Percentiles rank a stretch among this genome's conserved stretches.
Conservation (phyloP, 1,140 invertebrate species). For the Goniozus legneri region DNA sequence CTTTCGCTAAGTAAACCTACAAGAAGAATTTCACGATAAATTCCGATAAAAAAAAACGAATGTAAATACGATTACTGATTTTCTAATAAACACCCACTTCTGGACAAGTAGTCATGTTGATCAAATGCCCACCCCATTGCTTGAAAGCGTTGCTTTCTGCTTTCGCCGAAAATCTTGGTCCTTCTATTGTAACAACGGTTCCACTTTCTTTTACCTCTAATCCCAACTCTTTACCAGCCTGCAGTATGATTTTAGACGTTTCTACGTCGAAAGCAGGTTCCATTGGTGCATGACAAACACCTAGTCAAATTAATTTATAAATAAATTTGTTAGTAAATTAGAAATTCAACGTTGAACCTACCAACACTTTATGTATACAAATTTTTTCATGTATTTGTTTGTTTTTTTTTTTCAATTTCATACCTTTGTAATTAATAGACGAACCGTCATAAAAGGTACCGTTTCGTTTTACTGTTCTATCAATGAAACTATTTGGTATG, state of each 20-base stretch:
- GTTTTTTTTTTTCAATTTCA: too few species aligned
- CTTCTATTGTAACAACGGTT: slow-evolving; percentile 90
- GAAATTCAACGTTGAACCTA: not conserved
- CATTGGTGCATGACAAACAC: slow-evolving; percentile 91
- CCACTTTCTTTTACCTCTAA: slow-evolving; percentile 65
- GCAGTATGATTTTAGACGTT: slow-evolving; percentile 66
- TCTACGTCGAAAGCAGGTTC: slow-evolving; percentile 78
- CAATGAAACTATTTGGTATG: slow-evolving; percentile 91
- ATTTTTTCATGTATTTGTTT: too few species aligned
- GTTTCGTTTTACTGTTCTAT: slow-evolving; percentile 66
- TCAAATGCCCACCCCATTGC: slow-evolving; percentile 83
- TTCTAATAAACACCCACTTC: slow-evolving; percentile 67
- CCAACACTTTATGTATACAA: too few species aligned
- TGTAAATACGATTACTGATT: too few species aligned
- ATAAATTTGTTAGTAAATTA: not conserved
- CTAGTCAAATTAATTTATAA: slow-evolving; percentile 11
- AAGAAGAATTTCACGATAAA: slow-evolving; percentile 14
- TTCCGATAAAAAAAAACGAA: not conserved
- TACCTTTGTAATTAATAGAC: slow-evolving; percentile 47
- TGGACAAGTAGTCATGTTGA: slow-evolving; percentile 97
- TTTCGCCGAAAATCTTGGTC: slow-evolving; percentile 88
- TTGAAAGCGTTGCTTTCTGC: slow-evolving; percentile 89
- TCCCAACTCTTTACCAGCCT: slow-evolving; percentile 63
- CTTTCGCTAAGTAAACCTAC: slow-evolving; percentile 89
- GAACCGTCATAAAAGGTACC: slow-evolving; percentile 89